A percentile compares a stretch with the other conserved stretches of the same genome.
These are phyloP conservation scores for Hermodice carunculata DNA, from an alignment of 2,888 invertebrate species.

Conservation along the genomic window DNA sequence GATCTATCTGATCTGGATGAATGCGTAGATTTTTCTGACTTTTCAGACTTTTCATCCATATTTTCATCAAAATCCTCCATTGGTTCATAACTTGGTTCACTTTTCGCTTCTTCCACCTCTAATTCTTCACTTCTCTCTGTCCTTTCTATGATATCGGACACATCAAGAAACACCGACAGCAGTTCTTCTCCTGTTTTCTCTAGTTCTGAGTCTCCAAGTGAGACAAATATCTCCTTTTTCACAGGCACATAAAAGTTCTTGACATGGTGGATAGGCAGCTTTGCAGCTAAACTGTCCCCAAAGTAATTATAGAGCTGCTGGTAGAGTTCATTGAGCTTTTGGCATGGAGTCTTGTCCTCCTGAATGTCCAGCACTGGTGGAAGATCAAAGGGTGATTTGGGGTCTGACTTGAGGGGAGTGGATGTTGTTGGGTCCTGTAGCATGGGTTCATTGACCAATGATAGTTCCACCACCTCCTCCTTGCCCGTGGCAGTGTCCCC, in stretches of 20 bases:
- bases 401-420: too few relatives aligned
- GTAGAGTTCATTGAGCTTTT: slow-evolving; percentile 49
- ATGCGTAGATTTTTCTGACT: slow-evolving; percentile 28
- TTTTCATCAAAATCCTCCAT: slow-evolving; percentile 38
- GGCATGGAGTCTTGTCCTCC: too few relatives aligned
- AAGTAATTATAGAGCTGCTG: slow-evolving; percentile 62
- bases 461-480: too few relatives aligned
- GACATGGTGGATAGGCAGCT: slow-evolving; percentile 51
- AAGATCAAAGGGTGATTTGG: too few relatives aligned
- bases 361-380: too few relatives aligned
- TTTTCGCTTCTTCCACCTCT: slow-evolving; percentile 13
- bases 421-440: too few relatives aligned
- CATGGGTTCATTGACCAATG: too few relatives aligned
- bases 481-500: too few relatives aligned
- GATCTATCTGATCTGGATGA: slow-evolving; percentile 34
- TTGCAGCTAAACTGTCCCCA: slow-evolving; percentile 62
- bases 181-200: slow-evolving; percentile 62
- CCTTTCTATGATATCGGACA: not conserved
- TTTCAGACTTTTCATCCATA: slow-evolving; percentile 21
- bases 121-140: slow-evolving; percentile 5
- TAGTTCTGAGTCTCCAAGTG: slow-evolving; percentile 52
- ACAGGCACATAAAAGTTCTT: slow-evolving; percentile 28
- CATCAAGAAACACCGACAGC: slow-evolving; percentile 58
- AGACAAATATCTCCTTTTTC: slow-evolving; percentile 50
- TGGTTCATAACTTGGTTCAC: slow-evolving; percentile 18